Base-by-base conservation (phyloP, 64 coral and sea anemone genomes). In the Porites lutea region DNA sequence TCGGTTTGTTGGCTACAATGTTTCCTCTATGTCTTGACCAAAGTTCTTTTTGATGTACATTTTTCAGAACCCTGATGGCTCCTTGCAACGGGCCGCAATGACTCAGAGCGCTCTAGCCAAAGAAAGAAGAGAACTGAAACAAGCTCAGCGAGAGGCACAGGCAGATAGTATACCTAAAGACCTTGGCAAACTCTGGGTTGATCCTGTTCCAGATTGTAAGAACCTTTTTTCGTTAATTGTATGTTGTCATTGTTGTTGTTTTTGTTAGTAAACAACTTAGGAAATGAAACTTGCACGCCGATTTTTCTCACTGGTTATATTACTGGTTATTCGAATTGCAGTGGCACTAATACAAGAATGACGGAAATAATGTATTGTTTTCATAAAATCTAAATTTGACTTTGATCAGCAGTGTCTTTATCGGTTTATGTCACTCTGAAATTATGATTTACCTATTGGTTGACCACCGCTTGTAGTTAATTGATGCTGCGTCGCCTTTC, bases 31-130 rank as follows among this genome's bases (percentile, higher is more conserved):
- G 27, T 37, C 27, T 37, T 37, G 27, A 1, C 27, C 27, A 37
- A 37, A 37, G 27, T 37, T 37, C 27, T 37, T 37, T 37, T 37
- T 37, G 1, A 37, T 37, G 27, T 92, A 44, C 53, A 87, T 59
- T 10, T 22, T 0, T 73, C 55, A 99, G 97, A 99, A 99, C 89
- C 97, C 97, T 18, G 97, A 99, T 75, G 97, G 97, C 21, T 99
- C 97, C 16, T 72, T 99, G 37, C 97, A 99, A 81, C 74, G 97
- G 65, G 97, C 97, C 11, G 97, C 97, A 19, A 99, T 99, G 97
- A 99, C 97, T 66, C 97, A 99, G 79, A 99, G 88, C 72, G 97
- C 97, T 18, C 74, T 99, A 52, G 94, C 97, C 27, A 99, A 99
- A 59, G 97, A 99, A 79, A 90, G 97, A 52, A 88, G 97, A 91